These are phyloP conservation scores for Sebastes dallii DNA, from an alignment of 2,797 vertebrate genomes.

Conservation along the genomic window DNA sequence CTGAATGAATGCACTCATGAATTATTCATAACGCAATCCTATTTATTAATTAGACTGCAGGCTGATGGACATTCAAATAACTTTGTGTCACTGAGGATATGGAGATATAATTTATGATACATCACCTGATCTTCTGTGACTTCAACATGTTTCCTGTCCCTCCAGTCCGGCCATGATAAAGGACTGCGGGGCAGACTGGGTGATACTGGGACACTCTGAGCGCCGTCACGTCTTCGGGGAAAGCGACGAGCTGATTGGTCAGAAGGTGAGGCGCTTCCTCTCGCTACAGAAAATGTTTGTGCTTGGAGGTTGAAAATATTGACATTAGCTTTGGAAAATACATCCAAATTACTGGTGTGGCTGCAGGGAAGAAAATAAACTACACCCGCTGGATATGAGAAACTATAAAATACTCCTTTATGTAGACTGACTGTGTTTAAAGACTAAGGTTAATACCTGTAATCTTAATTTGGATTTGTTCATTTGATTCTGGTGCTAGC, in stretches of 20 bases:
- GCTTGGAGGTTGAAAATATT: neutral
- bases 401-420: neutral
- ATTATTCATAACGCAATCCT: neutral
- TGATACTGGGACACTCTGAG: conserved; percentile 94
- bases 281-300: neutral
- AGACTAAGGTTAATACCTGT: neutral
- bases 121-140: neutral
- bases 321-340: neutral
- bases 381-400: neutral
- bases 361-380: neutral
- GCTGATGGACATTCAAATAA: neutral
- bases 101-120: neutral
- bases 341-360: neutral
- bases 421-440: neutral
- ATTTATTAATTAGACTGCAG: neutral
- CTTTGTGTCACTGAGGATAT: neutral
- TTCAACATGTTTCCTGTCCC: neutral
- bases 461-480: neutral
- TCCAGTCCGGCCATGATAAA: conserved; percentile 94
- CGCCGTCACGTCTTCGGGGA: conserved; percentile 93
- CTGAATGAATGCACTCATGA: neutral
- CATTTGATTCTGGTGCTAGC: neutral
- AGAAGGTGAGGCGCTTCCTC: conserved; percentile 86
- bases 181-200: conserved; percentile 91
- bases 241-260: conserved; percentile 91